These are phyloP conservation scores for Notodonta ziczac DNA, from an alignment of 2,888 invertebrate genomes.

Conservation along the genomic window DNA sequence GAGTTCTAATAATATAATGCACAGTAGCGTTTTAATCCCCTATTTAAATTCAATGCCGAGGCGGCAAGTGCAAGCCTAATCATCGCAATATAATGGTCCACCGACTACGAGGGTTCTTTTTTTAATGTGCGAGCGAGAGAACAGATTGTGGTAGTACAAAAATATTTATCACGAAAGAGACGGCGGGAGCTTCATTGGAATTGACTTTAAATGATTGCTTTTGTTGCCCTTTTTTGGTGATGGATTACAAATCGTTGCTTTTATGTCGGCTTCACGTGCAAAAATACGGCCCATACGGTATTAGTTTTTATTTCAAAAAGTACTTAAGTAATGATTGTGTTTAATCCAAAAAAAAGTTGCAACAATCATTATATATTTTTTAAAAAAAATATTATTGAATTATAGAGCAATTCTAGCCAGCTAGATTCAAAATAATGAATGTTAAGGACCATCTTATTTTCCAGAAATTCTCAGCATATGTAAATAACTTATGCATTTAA, in stretches of 20 bases:
- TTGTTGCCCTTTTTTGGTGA: constrained; percentile 76
- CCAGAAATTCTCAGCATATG: too few relatives aligned
- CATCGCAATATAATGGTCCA: constrained; percentile 83
- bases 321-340: not conserved
- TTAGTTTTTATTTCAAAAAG: constrained; percentile 13
- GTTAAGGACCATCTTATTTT: too few relatives aligned
- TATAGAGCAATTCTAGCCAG: too few relatives aligned
- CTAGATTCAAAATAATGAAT: too few relatives aligned
- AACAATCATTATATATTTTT: too few relatives aligned
- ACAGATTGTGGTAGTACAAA: constrained; percentile 34
- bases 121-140: constrained; percentile 61
- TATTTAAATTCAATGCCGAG: constrained; percentile 82
- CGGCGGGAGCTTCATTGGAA: constrained; percentile 64
- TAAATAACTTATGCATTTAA: too few relatives aligned
- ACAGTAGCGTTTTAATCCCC: constrained; percentile 78
- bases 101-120: constrained; percentile 67
- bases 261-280: constrained; percentile 50
- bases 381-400: too few relatives aligned
- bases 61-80: constrained; percentile 81
- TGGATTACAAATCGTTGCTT: constrained; percentile 77
- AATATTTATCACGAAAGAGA: constrained; percentile 47
- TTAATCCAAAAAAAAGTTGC: too few relatives aligned
- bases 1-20: constrained; percentile 79
- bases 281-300: constrained; percentile 16
- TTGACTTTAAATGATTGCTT: constrained; percentile 82